Percentiles rank a stretch among this genome's conserved stretches.
Evolutionary conservation across 2,888 invertebrate species (phyloP).

Genomic region (Actias luna): DNA sequence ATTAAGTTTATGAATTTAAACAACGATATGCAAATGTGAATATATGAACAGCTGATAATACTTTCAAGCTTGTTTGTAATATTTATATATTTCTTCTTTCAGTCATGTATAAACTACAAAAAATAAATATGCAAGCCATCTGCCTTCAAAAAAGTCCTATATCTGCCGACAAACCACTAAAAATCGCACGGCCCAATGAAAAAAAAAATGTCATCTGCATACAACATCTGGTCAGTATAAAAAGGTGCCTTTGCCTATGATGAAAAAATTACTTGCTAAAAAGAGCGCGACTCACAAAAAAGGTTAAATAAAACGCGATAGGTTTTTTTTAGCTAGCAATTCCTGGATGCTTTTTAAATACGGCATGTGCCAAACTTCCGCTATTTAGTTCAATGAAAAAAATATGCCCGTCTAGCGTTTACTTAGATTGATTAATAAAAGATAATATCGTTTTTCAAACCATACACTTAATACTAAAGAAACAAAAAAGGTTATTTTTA

Average conservation of each 20-base stretch:
- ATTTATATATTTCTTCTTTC: constrained; percentile 19
- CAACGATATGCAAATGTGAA: constrained; percentile 4
- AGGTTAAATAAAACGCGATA: constrained; percentile 54
- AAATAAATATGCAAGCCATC: constrained; percentile 66
- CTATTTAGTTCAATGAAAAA: constrained; percentile 28
- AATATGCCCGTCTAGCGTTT: constrained; percentile 7
- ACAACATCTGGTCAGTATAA: constrained; percentile 74
- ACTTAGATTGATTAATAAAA: constrained; percentile 16
- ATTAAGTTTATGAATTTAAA: background rate
- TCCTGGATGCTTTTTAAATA: constrained; percentile 49
- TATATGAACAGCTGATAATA: constrained; percentile 32
- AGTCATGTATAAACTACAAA: constrained; percentile 41
- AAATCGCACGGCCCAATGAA: constrained; percentile 64
- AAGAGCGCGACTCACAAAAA: constrained; percentile 51
- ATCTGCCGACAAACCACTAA: constrained; percentile 67
- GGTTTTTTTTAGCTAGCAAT: constrained; percentile 53
- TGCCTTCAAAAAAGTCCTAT: constrained; percentile 65
- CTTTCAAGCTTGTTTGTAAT: constrained; percentile 25
- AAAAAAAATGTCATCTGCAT: constrained; percentile 80
- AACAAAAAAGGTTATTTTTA: background rate
- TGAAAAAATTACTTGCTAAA: constrained; percentile 67
- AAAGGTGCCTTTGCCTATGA: constrained; percentile 56
- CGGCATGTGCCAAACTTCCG: constrained; percentile 73
- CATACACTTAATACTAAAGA: background rate
- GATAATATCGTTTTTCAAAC: constrained; percentile 7